phyloP scores from a whole-genome alignment of 1,140 invertebrate species.

The Drosophila aff. region DNA sequence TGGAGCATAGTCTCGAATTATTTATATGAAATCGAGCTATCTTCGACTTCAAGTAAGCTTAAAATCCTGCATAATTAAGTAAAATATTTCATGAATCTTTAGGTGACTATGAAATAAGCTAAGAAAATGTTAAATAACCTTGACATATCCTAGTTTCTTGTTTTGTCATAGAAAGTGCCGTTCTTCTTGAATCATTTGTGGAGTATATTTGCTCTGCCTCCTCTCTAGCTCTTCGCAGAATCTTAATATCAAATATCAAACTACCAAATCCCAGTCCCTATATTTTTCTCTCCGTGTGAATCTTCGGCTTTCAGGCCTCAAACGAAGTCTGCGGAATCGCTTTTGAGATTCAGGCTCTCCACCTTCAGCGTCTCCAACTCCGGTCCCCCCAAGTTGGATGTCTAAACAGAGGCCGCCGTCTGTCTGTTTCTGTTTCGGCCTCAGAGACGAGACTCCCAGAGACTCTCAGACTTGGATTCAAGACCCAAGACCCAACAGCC shows the following conservation, averaged over 20 bases:
- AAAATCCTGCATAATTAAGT: not conserved
- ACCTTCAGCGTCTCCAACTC: not conserved
- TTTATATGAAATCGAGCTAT: not conserved
- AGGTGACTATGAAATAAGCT: no score
- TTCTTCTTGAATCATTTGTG: not conserved
- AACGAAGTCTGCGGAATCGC: slow-evolving; percentile 32
- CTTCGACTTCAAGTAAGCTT: not conserved
- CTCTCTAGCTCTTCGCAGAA: not conserved
- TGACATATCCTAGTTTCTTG: not conserved
- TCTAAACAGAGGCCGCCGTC: slow-evolving; percentile 54
- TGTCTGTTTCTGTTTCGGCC: slow-evolving; percentile 52
- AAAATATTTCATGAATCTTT: not conserved
- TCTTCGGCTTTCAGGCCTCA: slow-evolving; percentile 24
- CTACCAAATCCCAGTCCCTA: not conserved
- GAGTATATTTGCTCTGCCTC: no score
- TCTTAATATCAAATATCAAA: no score
- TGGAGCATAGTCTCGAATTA: not conserved
- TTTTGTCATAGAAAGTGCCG: not conserved
- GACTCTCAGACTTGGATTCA: slow-evolving; percentile 5
- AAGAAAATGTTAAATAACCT: not conserved
- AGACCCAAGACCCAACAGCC: slow-evolving; percentile 16
- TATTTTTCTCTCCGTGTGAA: slow-evolving; percentile 23
- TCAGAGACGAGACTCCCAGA: slow-evolving; percentile 12
- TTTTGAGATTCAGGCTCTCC: slow-evolving; percentile 36
- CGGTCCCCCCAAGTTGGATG: slow-evolving; percentile 32